These are phyloP conservation scores for Trissolcus brochymenae DNA, from an alignment of 2,888 invertebrate genomes.

Conservation along the genomic window DNA sequence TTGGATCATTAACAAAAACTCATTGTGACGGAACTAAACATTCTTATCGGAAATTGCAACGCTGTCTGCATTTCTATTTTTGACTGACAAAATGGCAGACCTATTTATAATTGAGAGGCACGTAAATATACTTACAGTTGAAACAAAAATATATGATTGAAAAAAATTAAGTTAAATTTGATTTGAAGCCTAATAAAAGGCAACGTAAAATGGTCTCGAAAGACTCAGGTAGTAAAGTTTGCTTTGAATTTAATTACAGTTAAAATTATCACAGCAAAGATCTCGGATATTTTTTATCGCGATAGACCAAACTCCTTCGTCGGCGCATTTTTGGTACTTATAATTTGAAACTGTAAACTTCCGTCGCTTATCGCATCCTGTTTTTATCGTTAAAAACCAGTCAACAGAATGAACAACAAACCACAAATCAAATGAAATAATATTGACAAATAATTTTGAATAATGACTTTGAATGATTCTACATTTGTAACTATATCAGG, in stretches of 20 bases:
- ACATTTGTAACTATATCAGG: too few species aligned
- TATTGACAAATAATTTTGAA: slow-evolving; percentile 18
- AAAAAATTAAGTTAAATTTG: not conserved
- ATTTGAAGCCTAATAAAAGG: slow-evolving; percentile 62
- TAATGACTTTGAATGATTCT: slow-evolving; percentile 21
- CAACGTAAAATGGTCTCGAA: slow-evolving; percentile 64
- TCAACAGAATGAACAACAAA: slow-evolving; percentile 8
- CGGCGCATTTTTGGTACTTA: slow-evolving; percentile 57
- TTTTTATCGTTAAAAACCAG: slow-evolving; percentile 17
- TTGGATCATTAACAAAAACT: slow-evolving; percentile 36
- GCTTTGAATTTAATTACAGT: slow-evolving; percentile 71
- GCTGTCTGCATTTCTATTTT: slow-evolving; percentile 48
- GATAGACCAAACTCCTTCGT: slow-evolving; percentile 42
- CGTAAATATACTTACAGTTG: not conserved
- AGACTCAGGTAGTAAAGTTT: slow-evolving; percentile 57
- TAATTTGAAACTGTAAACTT: slow-evolving; percentile 58
- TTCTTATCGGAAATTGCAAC: slow-evolving; percentile 39
- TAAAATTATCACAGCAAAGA: slow-evolving; percentile 57
- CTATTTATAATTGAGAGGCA: not conserved
- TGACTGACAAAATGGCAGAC: not conserved
- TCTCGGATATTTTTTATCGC: slow-evolving; percentile 70
- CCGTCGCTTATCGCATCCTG: slow-evolving; percentile 52
- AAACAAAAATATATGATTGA: not conserved
- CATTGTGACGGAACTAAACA: slow-evolving; percentile 45
- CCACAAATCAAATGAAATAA: slow-evolving; percentile 13